These are phyloP conservation scores for Bombyx mandarina DNA, from an alignment of 1,140 invertebrate species.

Conservation along the genomic window DNA sequence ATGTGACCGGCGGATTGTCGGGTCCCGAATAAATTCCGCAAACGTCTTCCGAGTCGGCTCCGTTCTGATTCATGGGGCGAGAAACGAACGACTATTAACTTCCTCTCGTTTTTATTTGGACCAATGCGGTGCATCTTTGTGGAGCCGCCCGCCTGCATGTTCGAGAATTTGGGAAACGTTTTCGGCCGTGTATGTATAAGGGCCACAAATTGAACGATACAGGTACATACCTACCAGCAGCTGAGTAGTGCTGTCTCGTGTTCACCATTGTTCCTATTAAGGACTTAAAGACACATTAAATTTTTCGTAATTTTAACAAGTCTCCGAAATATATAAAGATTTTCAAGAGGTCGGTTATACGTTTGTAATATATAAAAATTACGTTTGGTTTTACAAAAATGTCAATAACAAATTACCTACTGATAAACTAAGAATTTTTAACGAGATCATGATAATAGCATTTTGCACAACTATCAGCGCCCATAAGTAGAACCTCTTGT, in stretches of 20 bases:
- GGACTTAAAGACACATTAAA: too few species aligned
- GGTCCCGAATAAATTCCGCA: constrained; percentile 49
- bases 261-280: background rate
- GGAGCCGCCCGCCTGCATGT: constrained; percentile 18
- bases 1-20: constrained; percentile 14
- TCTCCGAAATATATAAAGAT: too few species aligned
- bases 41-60: constrained; percentile 37
- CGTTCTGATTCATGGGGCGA: constrained; percentile 61
- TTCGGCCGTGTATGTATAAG: constrained; percentile 1
- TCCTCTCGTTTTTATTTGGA: constrained; percentile 37
- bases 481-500: too few species aligned
- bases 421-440: background rate
- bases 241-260: background rate
- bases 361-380: too few species aligned
- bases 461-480: background rate
- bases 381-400: too few species aligned
- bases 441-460: background rate
- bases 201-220: background rate
- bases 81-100: constrained; percentile 55
- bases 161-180: constrained; percentile 25
- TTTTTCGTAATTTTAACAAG: too few species aligned
- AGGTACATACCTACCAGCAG: background rate
- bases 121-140: constrained; percentile 22
- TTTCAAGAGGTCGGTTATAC: too few species aligned
- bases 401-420: too few species aligned